Conservation (phyloP, 2,797 vertebrate species). For the Echeneis naucrates region DNA sequence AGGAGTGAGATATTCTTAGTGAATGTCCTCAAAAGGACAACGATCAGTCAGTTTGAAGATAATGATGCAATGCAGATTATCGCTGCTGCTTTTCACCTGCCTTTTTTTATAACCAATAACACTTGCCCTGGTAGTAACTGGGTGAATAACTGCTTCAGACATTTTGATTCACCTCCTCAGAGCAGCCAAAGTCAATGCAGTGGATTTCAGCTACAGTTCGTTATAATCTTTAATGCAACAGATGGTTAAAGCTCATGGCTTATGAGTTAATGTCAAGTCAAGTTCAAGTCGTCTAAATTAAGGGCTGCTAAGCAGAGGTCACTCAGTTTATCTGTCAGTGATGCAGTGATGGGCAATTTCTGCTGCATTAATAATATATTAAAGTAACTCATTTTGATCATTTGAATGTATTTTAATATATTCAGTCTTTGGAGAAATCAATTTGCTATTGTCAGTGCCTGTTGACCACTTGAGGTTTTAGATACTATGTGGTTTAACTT, state of each 20-base stretch:
- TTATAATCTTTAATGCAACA: slow-evolving; percentile 70
- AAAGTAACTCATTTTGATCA: neutral
- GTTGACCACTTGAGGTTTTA: neutral
- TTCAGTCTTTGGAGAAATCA: neutral
- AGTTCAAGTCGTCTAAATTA: slow-evolving; percentile 77
- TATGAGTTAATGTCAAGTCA: slow-evolving; percentile 74
- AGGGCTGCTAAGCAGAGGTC: slow-evolving; percentile 59
- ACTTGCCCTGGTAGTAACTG: too few relatives aligned
- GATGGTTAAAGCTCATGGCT: slow-evolving; percentile 69
- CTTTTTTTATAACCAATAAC: slow-evolving; percentile 43
- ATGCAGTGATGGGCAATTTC: slow-evolving; percentile 29
- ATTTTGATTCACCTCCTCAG: slow-evolving; percentile 35
- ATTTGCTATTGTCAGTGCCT: neutral
- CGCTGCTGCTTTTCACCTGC: slow-evolving; percentile 29
- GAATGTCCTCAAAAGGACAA: slow-evolving; percentile 37
- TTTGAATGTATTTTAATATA: neutral
- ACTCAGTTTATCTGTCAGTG: slow-evolving; percentile 37
- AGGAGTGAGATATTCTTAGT: slow-evolving; percentile 53
- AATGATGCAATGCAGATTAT: slow-evolving; percentile 40
- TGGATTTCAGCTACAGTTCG: slow-evolving; percentile 32
- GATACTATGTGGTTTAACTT: neutral
- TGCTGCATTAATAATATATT: neutral
- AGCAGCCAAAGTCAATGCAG: slow-evolving; percentile 48
- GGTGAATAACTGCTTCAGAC: slow-evolving; percentile 38
- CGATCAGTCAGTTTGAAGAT: slow-evolving; percentile 13